These are phyloP conservation scores for Rhadina sibilatrix DNA, from an alignment of 2,113 vertebrate genomes.

Conservation along the genomic window DNA sequence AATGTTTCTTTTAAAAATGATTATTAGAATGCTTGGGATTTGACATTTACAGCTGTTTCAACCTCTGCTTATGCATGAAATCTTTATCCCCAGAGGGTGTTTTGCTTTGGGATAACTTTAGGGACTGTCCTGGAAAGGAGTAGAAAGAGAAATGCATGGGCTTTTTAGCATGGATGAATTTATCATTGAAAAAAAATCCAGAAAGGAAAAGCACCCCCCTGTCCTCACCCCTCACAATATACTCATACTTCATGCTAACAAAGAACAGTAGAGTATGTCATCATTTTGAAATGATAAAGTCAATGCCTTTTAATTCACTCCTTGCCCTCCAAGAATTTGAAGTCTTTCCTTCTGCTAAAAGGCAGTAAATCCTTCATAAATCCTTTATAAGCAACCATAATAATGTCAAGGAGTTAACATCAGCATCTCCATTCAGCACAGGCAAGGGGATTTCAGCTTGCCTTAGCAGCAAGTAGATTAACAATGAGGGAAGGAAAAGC, in stretches of 20 bases:
- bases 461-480: not conserved
- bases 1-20: not conserved
- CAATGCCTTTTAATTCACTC: not conserved
- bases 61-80: not conserved
- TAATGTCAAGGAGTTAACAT: not conserved
- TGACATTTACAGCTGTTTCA: not conserved
- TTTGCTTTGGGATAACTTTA: not conserved
- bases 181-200: no score
- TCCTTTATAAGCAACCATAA: not conserved
- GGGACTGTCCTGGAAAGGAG: not conserved
- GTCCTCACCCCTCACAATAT: not conserved
- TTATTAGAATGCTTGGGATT: not conserved
- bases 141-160: not conserved
- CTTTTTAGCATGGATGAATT: not conserved
- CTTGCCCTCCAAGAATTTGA: not conserved
- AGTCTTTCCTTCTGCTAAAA: not conserved
- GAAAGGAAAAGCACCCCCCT: not conserved
- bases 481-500: not conserved
- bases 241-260: not conserved
- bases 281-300: not conserved
- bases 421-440: not conserved
- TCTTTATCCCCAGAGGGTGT: not conserved
- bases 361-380: not conserved
- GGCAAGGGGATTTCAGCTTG: not conserved
- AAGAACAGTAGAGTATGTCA: not conserved